Percentiles rank a stretch among this genome's conserved stretches.
phyloP scores from a whole-genome alignment of 2,113 vertebrate genomes.

The Phylloscopus trochiloides region DNA sequence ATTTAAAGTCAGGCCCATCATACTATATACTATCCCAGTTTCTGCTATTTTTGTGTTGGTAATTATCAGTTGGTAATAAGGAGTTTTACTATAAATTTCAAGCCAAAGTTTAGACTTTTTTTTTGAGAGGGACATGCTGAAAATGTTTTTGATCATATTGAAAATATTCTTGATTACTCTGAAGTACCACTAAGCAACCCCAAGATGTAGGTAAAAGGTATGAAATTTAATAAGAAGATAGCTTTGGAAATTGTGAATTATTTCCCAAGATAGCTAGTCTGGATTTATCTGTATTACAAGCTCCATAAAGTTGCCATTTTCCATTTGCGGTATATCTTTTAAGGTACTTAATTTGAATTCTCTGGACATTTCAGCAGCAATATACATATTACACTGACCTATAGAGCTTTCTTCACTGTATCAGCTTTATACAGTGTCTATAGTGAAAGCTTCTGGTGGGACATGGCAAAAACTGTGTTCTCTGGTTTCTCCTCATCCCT shows the following conservation, averaged over 20 bases:
- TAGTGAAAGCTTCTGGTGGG: background rate
- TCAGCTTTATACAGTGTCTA: background rate
- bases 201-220: background rate
- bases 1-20: background rate
- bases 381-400: background rate
- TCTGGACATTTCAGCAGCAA: background rate
- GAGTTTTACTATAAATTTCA: background rate
- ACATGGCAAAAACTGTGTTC: background rate
- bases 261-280: background rate
- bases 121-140: background rate
- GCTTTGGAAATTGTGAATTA: background rate
- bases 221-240: background rate
- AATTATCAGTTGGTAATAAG: background rate
- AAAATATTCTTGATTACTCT: background rate
- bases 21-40: background rate
- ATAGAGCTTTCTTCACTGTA: background rate
- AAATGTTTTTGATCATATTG: background rate
- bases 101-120: background rate
- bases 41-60: background rate
- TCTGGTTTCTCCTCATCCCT: background rate
- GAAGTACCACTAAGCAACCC: background rate
- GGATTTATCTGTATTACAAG: constrained; percentile 13
- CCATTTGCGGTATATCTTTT: background rate
- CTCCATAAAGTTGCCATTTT: background rate
- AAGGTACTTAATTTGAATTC: background rate